Base-by-base conservation (phyloP, 1,140 invertebrate genomes). In the Stenopsyche tienmushanensis region DNA sequence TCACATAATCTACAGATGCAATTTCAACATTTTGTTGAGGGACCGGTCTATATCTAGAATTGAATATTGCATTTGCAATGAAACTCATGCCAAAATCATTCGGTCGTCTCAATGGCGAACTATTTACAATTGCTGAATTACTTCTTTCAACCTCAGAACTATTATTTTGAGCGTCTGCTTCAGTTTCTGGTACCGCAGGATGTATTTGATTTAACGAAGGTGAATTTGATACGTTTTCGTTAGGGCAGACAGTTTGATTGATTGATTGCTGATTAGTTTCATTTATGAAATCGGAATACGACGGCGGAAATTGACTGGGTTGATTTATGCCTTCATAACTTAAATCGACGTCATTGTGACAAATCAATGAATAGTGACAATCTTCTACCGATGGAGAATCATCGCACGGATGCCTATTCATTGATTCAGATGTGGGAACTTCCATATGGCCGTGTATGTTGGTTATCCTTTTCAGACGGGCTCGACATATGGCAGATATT, bases 21-120 rank as follows among this genome's bases (percentile, higher is more conserved):
- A 62, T 55, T 41, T 63, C 55, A 7, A 44, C 25, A 3, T 50
- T 60, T 13, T 63, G 41, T 55, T 64, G 62, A 8, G 64, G 68
- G 15, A 70, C 65, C 1, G 68, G 68, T 17, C 64, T 49, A 65
- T 70, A 70, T 24, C 68, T 23, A 17, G 54, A 23, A 17, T 70
- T 66, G 34, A 70, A 70, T n/a, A 70, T 70, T 2, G 65, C 65
- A 17, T 70, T 70, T 2, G 60, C 65, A 0, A 70, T 47, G 7
- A 64, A 41, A 26, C 68, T 55, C 41, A 66, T 60, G 5, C 68
- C 68, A 21, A 70, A 70, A 53, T 70, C 68, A 10, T 64, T 70
- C 18, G 68, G 68, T 21, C 68, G n/a, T 45, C 67, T 25, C 0
- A 45, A 53, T 18, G 64, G 67, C 1, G 64, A 49, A 25, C 55